A percentile compares a stretch with the other conserved stretches of the same genome.
Conservation (phyloP, 2,113 vertebrate species). For the Antennarius striatus region DNA sequence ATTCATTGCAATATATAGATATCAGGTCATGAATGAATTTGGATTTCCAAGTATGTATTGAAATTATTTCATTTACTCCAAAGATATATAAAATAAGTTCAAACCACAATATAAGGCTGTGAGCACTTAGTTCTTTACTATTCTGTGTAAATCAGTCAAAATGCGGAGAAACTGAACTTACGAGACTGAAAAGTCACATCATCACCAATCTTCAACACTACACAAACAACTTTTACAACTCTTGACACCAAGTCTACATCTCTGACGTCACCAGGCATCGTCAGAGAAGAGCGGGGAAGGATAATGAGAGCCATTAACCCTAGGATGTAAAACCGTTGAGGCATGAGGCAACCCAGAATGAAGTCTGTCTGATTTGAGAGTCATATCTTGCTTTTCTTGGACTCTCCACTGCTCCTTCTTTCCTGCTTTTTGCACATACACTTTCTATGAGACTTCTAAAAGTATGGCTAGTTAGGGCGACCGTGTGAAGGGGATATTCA, state of each 20-base stretch:
- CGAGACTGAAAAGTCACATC: conserved; percentile 25
- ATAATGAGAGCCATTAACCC: conserved; percentile 62
- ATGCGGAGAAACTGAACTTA: conserved; percentile 3
- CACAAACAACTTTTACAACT: conserved; percentile 50
- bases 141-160: not conserved
- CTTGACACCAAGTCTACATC: conserved; percentile 38
- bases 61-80: not conserved
- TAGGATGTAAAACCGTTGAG: conserved; percentile 58
- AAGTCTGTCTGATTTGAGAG: conserved; percentile 47
- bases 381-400: conserved; percentile 56
- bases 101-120: conserved; percentile 7
- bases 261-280: conserved; percentile 41
- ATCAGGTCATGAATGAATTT: too few species aligned
- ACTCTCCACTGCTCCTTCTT: conserved; percentile 7
- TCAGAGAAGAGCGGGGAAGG: conserved; percentile 41
- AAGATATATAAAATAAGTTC: not conserved
- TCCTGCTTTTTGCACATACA: conserved; percentile 4
- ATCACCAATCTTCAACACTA: conserved; percentile 17
- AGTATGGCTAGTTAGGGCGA: conserved; percentile 54
- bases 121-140: not conserved
- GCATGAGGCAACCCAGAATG: conserved; percentile 48
- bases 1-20: too few species aligned
- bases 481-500: conserved; percentile 61
- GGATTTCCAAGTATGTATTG: not conserved
- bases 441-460: conserved; percentile 30